Conservation (phyloP, 2,888 invertebrate genomes). For the Napeogenes inachia region DNA sequence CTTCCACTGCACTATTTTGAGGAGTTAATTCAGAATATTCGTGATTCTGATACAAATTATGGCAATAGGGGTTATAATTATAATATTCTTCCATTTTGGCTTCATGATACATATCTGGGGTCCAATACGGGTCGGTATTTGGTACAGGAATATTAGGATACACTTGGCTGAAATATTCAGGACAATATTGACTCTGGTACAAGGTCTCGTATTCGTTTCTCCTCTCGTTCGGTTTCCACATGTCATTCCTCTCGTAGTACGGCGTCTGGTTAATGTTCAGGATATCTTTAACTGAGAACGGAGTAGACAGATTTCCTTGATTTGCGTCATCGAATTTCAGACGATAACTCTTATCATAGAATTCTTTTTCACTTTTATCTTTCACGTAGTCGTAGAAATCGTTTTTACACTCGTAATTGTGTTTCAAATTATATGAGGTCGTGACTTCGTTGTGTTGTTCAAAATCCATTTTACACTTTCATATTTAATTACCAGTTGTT, state of each 20-base stretch:
- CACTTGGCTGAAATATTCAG: conserved; percentile 56
- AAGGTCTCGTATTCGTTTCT: conserved; percentile 49
- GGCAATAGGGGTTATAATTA: conserved; percentile 60
- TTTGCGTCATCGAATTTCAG: conserved; percentile 49
- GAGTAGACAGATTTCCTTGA: conserved; percentile 50
- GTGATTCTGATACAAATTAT: conserved; percentile 57
- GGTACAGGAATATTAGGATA: conserved; percentile 57
- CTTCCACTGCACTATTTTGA: conserved; percentile 37
- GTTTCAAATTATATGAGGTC: conserved; percentile 57
- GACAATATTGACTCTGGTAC: conserved; percentile 53
- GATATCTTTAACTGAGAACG: conserved; percentile 70
- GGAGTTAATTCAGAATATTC: conserved; percentile 45
- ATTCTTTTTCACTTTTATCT: conserved; percentile 42
- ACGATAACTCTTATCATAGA: conserved; percentile 45
- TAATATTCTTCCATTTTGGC: conserved; percentile 63
- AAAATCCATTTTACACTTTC: conserved; percentile 52
- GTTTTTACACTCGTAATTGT: conserved; percentile 55
- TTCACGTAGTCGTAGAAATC: conserved; percentile 52
- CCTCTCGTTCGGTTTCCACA: conserved; percentile 56
- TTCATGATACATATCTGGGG: conserved; percentile 56
- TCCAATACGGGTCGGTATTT: conserved; percentile 61
- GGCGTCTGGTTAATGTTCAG: conserved; percentile 57
- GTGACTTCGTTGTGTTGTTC: conserved; percentile 64
- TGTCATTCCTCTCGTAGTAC: conserved; percentile 56
- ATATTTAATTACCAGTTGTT: conserved; percentile 56